Percentiles rank a stretch among this genome's conserved stretches.
phyloP scores from a whole-genome alignment of 23 tunicate species.

The Halocynthia roretzi region DNA sequence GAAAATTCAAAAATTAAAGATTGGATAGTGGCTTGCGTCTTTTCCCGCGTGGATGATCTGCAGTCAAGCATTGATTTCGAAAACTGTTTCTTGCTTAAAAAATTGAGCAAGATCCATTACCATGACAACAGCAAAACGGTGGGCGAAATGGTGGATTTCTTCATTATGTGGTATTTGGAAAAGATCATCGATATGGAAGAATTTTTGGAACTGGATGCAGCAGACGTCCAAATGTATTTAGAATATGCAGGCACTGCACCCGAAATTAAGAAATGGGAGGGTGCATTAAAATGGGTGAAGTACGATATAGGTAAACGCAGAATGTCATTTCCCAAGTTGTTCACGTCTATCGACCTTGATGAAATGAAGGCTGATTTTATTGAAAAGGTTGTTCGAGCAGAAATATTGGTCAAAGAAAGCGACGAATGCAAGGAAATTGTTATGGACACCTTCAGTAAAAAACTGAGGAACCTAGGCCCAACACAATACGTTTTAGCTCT shows the following conservation, averaged over 20 bases:
- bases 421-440: conserved; percentile 1
- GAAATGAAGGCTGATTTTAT: not conserved
- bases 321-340: conserved; percentile 18
- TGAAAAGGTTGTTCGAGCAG: not conserved
- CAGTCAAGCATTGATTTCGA: not conserved
- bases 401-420: not conserved
- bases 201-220: not conserved
- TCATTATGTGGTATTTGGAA: conserved; percentile 1
- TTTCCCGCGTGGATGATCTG: not conserved
- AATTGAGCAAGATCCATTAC: not conserved
- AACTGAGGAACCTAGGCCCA: no score
- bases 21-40: not conserved
- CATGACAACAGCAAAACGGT: not conserved
- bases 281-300: conserved; percentile 25
- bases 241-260: not conserved
- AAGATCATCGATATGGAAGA: not conserved
- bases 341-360: not conserved
- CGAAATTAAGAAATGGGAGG: conserved; percentile 19
- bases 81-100: not conserved
- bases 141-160: not conserved
- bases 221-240: not conserved
- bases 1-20: not conserved
- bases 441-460: not conserved
- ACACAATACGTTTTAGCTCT: no score
- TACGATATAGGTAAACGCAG: conserved; percentile 14